Base-by-base conservation (phyloP, 2,113 vertebrate genomes). In the Lophochroa leadbeateri region DNA sequence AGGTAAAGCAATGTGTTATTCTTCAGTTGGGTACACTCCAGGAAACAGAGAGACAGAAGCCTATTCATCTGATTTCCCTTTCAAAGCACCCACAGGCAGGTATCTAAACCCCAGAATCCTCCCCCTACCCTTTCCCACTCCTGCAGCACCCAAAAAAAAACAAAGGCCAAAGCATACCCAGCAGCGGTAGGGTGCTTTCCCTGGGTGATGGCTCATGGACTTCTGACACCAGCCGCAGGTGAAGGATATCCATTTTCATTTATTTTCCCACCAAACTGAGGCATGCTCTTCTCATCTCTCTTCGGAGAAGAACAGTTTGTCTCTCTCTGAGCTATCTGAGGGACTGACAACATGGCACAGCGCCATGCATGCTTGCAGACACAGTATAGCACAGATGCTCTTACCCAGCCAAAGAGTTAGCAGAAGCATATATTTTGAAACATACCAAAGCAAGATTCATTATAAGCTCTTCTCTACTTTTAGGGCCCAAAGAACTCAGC, bases 211-310 rank as follows among this genome's bases (percentile, higher is more conserved):
- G 21, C 3, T 1, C n/a, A 25, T 0, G 7, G n/a, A 37, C 41
- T 37, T 83, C 52, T 67, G 37, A 79, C 7, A 46, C 9, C 9
- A 24, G 16, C 31, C 2, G 2, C 24, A 27, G 0, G 0, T 20
- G 14, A 82, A 71, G 46, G 31, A 37, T 79, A 57, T 27, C 9
- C 0, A 6, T 44, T 82, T 85, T 71, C 7, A 2, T 24, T 6
- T 37, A 1, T 71, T 53, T 91, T 83, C 35, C 52, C 19, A 50
- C 7, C 28, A 76, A 37, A 37, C 10, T 37, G 35, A 71, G 55
- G 39, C 1, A 2, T 12, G 4, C 9, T 47, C 1, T 93, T 77
- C 44, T 80, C 20, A 29, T 10, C 0, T 3, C 16, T 61, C 17
- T 43, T 43, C 16, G 33, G 50, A 68, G 44, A 86, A 67, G 19